Base-by-base conservation (phyloP, 2,797 vertebrate genomes). In the Brachymystax lenok region DNA sequence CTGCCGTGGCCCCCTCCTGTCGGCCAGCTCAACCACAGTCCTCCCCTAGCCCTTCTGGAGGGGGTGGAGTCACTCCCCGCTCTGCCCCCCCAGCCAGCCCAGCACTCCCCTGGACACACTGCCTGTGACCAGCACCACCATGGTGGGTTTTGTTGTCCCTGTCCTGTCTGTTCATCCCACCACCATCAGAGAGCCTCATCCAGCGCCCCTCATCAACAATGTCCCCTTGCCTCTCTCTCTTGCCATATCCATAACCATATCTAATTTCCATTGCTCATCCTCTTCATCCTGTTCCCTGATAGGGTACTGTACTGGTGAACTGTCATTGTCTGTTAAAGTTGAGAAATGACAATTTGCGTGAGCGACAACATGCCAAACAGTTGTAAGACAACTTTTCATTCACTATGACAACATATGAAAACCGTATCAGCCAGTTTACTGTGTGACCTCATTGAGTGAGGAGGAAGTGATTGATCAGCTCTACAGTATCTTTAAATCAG, bases 1-100 rank as follows among this genome's bases (percentile, higher is more conserved):
- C 95, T 99, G 89, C 98, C 98, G 33, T 99, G 98, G 98, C 98
- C 98, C 79, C 98, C 97, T 1, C 98, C 98, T 0, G 98, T 99
- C 75, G 98, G 98, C 91, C 98, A 99, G 91, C 96, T 99, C 83
- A 96, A 96, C 94, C 96, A 95, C 79, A 92, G 93, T 82, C 92
- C 95, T 80, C 95, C 94, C 79, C 93, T 91, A 83, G 88, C 94
- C 79, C 93, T 91, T 83, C 87, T 83, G n/a, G 96, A 96, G 35
- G 92, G 93, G 87, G 95, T 95, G 89, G 95, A 95, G 74, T 95
- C 93, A 91, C 91, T 94, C 14, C 94, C 14, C 19, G 3, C 69
- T 71, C 69, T 83, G 92, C 95, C 30, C 92, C 90, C 86, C 89
- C 90, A 84, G 50, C 51, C 51, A 16, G 80, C 84, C 89, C 92